Evolutionary conservation across 2,113 vertebrate species (phyloP), one percentile per base, ranked within the genome.

Genomic region (Alligator mississippiensis): DNA sequence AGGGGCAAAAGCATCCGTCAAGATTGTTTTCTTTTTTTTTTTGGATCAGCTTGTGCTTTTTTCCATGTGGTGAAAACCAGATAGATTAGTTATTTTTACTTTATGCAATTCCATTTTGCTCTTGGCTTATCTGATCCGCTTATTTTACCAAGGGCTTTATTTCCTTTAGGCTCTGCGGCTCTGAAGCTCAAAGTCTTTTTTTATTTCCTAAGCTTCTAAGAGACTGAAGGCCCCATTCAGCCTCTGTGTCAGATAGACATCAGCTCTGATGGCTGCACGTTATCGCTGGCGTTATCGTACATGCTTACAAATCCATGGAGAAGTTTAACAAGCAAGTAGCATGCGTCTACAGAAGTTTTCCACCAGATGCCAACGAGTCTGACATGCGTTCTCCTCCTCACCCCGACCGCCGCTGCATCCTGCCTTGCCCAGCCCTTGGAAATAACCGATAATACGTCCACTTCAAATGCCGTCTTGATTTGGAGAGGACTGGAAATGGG

Each of bases 91-190:
- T 94, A 79, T 85, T 97, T 95, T 95, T 76, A 64, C 89, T 91
- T 77, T 10, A 38, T 24, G 87, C 93, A 54, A 25, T 89, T 91
- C 95, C 89, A 6, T 96, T 96, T 96, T 93, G 16, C 90, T 91
- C 80, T 82, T 2, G 2, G 58, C 93, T 96, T 96, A 96, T 96
- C 97, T 97, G 96, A 97, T 97, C 96, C 76, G 72, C 90, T 96
- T 64, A 79, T 94, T 96, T 96, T 88, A 87, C 62, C 34, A 4
- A 84, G 93, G 95, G 96, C 93, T 97, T 97, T 94, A 74, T 97
- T 97, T 96, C 93, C 95, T 97, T 30, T 72, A 25, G 93, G 88
- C 81, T 92, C 57, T 1, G 14, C 89, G 93, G 89, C 92, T 70
- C 30, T 9, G 25, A 85, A 93, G 92, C 95, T 94, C 89, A 25